Evolutionary conservation across 2,888 invertebrate species (phyloP).

Genomic region (Horisme vitalbata): DNA sequence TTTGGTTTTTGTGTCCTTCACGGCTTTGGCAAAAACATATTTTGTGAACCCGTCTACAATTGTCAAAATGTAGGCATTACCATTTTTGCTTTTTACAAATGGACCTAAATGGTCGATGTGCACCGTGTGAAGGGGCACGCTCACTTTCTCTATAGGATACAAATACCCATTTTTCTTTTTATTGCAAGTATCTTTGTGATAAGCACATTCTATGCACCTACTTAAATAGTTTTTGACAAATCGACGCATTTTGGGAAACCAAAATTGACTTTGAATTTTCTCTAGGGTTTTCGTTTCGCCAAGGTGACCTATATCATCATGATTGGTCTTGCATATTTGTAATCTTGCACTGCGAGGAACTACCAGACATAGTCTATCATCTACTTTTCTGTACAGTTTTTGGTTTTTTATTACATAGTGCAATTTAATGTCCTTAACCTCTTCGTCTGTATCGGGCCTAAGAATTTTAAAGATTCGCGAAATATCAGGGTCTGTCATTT

Average conservation of each 20-base stretch:
- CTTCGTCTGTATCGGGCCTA: constrained; percentile 11
- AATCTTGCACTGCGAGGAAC: constrained; percentile 38
- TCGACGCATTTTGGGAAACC: constrained; percentile 9
- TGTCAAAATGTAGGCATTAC: constrained; percentile 1
- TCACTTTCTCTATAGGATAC: constrained; percentile 56
- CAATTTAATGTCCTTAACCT: constrained; percentile 22
- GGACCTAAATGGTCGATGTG: constrained; percentile 63
- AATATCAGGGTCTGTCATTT: neutral
- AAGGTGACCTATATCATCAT: constrained; percentile 16
- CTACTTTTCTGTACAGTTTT: constrained; percentile 19
- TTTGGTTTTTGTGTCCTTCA: constrained; percentile 34
- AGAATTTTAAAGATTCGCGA: constrained; percentile 6
- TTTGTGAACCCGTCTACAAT: neutral
- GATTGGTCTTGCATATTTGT: constrained; percentile 2
- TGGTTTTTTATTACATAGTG: constrained; percentile 29
- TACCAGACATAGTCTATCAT: constrained; percentile 36
- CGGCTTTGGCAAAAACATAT: neutral
- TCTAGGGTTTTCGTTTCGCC: constrained; percentile 9
- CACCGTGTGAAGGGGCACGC: constrained; percentile 54
- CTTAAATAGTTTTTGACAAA: constrained; percentile 47
- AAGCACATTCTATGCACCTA: constrained; percentile 52
- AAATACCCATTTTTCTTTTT: constrained; percentile 40
- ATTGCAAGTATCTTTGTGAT: constrained; percentile 37
- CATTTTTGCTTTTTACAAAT: constrained; percentile 33
- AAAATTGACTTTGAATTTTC: constrained; percentile 1